Base-by-base conservation (phyloP, 2,113 vertebrate genomes). In the Gallinago jamesoni region DNA sequence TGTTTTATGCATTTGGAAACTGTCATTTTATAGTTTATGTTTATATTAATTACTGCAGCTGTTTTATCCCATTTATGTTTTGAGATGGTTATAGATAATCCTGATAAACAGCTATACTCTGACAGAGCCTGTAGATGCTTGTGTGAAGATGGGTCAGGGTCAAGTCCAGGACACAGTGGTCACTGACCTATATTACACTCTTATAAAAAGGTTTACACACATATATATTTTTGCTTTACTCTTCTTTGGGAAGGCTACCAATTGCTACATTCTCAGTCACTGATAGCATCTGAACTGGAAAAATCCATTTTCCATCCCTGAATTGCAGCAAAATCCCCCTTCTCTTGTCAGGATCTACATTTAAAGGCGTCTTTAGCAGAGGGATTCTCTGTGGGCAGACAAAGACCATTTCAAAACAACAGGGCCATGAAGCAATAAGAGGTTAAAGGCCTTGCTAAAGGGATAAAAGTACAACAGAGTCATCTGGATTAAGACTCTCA, bases 401-500 rank as follows among this genome's bases (percentile, higher is more conserved):
- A 90, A 94, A 92, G 84, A 74, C 82, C 63, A 27, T 81, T 90
- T 74, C 63, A 95, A 74, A 96, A 74, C 30, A 94, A 47, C 53
- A 35, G 47, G 33, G 60, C 50, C 37, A 16, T 12, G 87, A 78
- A 89, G 67, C 63, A 80, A 67, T 31, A 39, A 68, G 70, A 95
- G 93, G 96, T 96, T 91, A 94, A 90, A 95, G 92, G 76, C 87
- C 77, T 84, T 6, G 10, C 60, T 93, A 89, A 91, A 94, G 74
- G 73, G 74, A 85, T 87, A 82, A 83, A 75, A 95, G 95, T 81
- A 83, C 85, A 92, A 93, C 80, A 87, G 91, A 95, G 93, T 94
- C 94, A 85, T 94, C 94, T 62, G 89, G 92, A 96, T 95, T 95
- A 94, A 96, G 90, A 73, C 56, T 66, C 67, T 41, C 69, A 64